These are phyloP conservation scores for Colaptes auratus DNA, from an alignment of 2,113 vertebrate genomes.

Conservation along the genomic window DNA sequence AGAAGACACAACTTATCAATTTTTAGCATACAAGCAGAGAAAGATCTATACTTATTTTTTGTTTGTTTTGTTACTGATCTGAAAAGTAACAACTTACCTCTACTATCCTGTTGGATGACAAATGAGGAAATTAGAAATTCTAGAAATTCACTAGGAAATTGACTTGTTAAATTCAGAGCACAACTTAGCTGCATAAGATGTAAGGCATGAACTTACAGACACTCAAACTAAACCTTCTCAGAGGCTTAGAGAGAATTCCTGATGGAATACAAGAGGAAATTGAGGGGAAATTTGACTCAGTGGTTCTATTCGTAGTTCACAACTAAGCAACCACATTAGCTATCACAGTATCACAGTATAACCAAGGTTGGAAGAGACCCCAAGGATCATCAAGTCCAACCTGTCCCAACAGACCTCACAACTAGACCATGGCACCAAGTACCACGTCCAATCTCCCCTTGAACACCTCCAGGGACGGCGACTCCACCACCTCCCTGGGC, in stretches of 20 bases:
- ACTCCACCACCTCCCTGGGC: no score
- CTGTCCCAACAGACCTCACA: no score
- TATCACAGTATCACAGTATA: no score
- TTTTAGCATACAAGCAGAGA: neutral
- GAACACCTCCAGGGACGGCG: no score
- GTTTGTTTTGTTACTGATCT: neutral
- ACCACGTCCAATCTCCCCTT: no score
- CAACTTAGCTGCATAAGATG: neutral
- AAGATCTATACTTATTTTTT: neutral
- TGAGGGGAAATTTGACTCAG: neutral
- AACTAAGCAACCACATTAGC: neutral
- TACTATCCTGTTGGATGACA: neutral
- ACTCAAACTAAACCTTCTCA: neutral
- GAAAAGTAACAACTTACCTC: neutral
- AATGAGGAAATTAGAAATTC: neutral
- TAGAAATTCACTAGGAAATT: neutral
- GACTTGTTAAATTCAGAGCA: neutral
- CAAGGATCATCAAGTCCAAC: no score
- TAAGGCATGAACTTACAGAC: neutral
- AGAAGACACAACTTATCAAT: neutral
- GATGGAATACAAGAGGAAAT: neutral
- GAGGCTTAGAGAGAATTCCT: neutral
- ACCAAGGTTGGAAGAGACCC: no score
- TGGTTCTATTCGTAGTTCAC: neutral
- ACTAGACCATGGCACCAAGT: no score